These are phyloP conservation scores for Antidorcas marsupialis DNA, from an alignment of 2,113 vertebrate genomes.

Conservation along the genomic window DNA sequence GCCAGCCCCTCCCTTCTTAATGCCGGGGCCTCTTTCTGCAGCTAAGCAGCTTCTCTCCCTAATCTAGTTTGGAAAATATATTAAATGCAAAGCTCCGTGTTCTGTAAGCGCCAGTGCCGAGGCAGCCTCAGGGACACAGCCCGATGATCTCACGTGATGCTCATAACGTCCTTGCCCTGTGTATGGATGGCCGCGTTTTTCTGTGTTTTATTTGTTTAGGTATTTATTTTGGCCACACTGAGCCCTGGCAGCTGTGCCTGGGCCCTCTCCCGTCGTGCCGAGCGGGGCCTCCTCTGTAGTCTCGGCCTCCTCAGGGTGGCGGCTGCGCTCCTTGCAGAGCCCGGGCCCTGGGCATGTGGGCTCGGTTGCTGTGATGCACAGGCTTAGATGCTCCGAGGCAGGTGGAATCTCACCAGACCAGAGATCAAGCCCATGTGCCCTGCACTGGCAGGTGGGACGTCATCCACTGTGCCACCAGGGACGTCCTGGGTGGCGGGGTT, in stretches of 20 bases:
- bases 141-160: constrained; percentile 43
- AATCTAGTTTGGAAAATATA: not conserved
- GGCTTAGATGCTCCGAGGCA: not conserved
- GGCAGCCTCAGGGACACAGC: not conserved
- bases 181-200: constrained; percentile 6
- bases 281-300: not conserved
- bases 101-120: not conserved
- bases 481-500: not conserved
- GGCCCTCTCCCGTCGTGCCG: fast-evolving
- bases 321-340: not conserved
- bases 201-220: not conserved
- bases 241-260: not conserved
- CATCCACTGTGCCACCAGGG: not conserved
- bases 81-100: not conserved
- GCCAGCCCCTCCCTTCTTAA: not conserved
- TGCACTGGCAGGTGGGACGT: not conserved
- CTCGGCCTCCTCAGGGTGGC: fast-evolving
- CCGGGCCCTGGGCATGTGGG: not conserved
- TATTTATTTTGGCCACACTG: not conserved
- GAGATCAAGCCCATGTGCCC: not conserved
- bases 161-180: constrained; percentile 35
- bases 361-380: fast-evolving
- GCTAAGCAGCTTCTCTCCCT: not conserved
- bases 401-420: not conserved
- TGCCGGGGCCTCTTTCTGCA: not conserved